phyloP scores from a whole-genome alignment of 1,140 invertebrate genomes.

The Cotesia glomerata region DNA sequence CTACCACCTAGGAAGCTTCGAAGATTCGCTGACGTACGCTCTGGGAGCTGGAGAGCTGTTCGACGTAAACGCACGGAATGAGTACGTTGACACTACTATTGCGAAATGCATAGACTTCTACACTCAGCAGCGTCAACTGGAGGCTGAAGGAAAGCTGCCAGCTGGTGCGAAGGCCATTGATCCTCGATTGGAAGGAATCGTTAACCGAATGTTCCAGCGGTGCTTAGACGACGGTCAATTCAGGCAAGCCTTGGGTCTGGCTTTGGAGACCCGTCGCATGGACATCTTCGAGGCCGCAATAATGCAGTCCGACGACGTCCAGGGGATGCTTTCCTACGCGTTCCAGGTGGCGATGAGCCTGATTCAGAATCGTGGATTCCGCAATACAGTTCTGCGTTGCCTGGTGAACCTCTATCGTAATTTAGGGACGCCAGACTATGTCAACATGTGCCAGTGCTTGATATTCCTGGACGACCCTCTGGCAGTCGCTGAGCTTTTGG shows the following conservation, averaged over 20 bases:
- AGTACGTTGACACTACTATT: conserved; percentile 97
- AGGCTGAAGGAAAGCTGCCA: conserved; percentile 67
- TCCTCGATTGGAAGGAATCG: conserved; percentile 88
- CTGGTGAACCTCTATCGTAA: conserved; percentile 90
- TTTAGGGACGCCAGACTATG: conserved; percentile 88
- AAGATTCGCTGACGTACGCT: conserved; percentile 94
- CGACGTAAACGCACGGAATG: conserved; percentile 89
- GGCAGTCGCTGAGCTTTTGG: conserved; percentile 88
- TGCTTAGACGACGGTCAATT: conserved; percentile 94
- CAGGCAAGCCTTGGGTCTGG: conserved; percentile 91
- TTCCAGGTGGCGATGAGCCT: conserved; percentile 95
- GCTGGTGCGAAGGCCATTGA: conserved; percentile 79
- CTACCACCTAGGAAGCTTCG: conserved; percentile 95
- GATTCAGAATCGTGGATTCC: conserved; percentile 90
- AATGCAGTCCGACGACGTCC: conserved; percentile 87
- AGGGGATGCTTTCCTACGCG: conserved; percentile 91
- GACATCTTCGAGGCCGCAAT: conserved; percentile 94
- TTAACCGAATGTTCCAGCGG: conserved; percentile 95
- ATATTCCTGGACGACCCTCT: conserved; percentile 95
- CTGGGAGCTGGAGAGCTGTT: conserved; percentile 91
- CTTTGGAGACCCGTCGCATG: conserved; percentile 93
- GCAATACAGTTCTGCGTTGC: conserved; percentile 85
- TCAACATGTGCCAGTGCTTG: conserved; percentile 95
- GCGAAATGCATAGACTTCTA: conserved; percentile 96
- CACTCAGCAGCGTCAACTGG: conserved; percentile 81